Conservation (phyloP, 2,113 vertebrate genomes). For the Heterotis niloticus region DNA sequence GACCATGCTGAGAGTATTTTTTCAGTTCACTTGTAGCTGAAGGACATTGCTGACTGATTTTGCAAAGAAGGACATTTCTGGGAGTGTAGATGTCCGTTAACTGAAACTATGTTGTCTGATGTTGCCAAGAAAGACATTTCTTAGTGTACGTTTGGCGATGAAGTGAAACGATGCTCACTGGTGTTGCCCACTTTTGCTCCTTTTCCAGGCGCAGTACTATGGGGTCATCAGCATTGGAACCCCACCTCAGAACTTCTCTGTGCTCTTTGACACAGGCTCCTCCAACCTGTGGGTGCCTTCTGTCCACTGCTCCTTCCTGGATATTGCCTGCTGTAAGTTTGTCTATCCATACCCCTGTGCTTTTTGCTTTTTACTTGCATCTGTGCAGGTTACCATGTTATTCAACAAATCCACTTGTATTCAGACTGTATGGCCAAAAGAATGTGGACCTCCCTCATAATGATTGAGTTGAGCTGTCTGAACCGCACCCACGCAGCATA, state of each 20-base stretch:
- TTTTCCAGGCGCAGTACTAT: conserved; percentile 26
- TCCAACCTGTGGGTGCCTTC: conserved; percentile 40
- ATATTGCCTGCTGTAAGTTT: conserved; percentile 30
- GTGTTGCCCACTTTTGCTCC: background rate
- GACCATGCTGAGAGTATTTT: too few species aligned
- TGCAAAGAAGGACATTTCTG: too few species aligned
- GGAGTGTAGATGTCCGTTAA: too few species aligned
- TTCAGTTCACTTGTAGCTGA: too few species aligned
- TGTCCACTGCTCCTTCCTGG: conserved; percentile 45
- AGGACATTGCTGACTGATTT: too few species aligned
- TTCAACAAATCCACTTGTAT: background rate
- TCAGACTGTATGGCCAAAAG: too few species aligned
- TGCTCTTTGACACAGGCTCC: conserved; percentile 38
- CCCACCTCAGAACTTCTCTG: conserved; percentile 38
- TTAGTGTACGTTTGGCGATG: too few species aligned
- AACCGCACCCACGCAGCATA: too few species aligned
- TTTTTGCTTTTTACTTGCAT: background rate
- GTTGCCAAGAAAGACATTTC: too few species aligned
- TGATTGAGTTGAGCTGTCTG: too few species aligned
- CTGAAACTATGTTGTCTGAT: too few species aligned
- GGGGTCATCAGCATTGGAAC: conserved; percentile 34
- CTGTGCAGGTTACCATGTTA: background rate
- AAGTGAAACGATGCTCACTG: background rate
- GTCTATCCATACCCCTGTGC: background rate
- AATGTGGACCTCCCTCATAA: too few species aligned